A percentile compares a stretch with the other conserved stretches of the same genome.
These are phyloP conservation scores for Chironomus riparius DNA, from an alignment of 2,888 invertebrate species.

Conservation along the genomic window DNA sequence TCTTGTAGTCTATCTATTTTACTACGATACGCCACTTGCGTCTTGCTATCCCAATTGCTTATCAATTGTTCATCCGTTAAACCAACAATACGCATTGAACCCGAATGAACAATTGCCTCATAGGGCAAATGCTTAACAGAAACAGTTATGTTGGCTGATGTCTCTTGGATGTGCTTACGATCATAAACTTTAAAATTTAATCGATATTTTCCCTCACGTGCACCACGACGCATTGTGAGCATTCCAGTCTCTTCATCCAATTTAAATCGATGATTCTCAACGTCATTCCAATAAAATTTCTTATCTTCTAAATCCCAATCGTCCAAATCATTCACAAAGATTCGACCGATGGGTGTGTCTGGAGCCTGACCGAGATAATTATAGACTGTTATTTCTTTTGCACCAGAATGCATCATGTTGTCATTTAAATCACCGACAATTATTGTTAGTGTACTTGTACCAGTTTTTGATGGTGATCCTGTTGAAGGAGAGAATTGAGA, in stretches of 20 bases:
- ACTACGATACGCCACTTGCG: constrained; percentile 54
- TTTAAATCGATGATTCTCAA: constrained; percentile 56
- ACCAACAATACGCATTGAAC: constrained; percentile 63
- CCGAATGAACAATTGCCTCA: constrained; percentile 71
- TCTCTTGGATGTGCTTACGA: constrained; percentile 64
- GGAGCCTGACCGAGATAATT: constrained; percentile 65
- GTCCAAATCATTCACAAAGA: constrained; percentile 73
- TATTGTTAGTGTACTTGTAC: constrained; percentile 69
- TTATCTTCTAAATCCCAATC: constrained; percentile 83
- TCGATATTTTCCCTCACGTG: constrained; percentile 56
- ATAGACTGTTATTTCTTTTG: constrained; percentile 73
- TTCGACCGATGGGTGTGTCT: constrained; percentile 63
- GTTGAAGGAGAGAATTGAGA: neutral
- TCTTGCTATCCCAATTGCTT: constrained; percentile 62
- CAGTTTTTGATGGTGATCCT: constrained; percentile 62
- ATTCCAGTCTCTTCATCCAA: constrained; percentile 65
- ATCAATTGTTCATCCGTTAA: constrained; percentile 73
- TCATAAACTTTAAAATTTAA: constrained; percentile 59
- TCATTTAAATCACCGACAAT: constrained; percentile 79
- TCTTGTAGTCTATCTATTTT: constrained; percentile 61
- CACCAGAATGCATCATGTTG: constrained; percentile 74
- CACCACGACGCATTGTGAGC: constrained; percentile 68
- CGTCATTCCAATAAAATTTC: constrained; percentile 63
- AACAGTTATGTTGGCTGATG: constrained; percentile 68
- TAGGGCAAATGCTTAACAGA: constrained; percentile 66